A percentile compares a stretch with the other conserved stretches of the same genome.
Evolutionary conservation across 2,888 invertebrate species (phyloP).

Genomic region (Pandemis corylana): DNA sequence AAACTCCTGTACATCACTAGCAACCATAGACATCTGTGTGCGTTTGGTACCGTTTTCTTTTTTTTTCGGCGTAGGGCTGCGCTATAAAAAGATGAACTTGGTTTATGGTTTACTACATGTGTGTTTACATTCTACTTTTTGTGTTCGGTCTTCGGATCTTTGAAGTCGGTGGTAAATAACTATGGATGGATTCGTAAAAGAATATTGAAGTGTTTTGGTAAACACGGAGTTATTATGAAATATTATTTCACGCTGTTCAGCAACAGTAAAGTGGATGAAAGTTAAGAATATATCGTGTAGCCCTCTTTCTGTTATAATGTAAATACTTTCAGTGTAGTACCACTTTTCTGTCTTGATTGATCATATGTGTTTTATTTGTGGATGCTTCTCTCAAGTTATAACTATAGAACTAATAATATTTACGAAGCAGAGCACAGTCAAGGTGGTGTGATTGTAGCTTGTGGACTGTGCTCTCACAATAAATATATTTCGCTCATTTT

Average conservation of each 20-base stretch:
- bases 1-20: conserved; percentile 29
- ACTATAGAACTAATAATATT: too few relatives aligned
- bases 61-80: conserved; percentile 41
- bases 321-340: too few relatives aligned
- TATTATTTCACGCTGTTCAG: conserved; percentile 5
- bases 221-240: not conserved
- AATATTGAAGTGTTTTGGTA: conserved; percentile 16
- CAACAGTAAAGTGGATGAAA: not conserved
- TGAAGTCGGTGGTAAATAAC: conserved; percentile 32
- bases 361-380: too few relatives aligned
- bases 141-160: conserved; percentile 40
- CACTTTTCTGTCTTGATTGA: too few relatives aligned
- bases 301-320: too few relatives aligned
- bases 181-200: conserved; percentile 22
- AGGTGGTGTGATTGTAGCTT: too few relatives aligned
- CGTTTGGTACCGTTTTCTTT: conserved; percentile 39
- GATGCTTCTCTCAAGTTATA: too few relatives aligned
- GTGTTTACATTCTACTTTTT: conserved; percentile 42
- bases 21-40: conserved; percentile 35
- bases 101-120: conserved; percentile 39
- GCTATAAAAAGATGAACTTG: conserved; percentile 44
- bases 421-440: too few relatives aligned
- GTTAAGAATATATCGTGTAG: not conserved
- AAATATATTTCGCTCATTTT: too few relatives aligned
- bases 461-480: too few relatives aligned